These are phyloP conservation scores for Sitobion miscanthi DNA, from an alignment of 1,140 invertebrate genomes.

Conservation along the genomic window DNA sequence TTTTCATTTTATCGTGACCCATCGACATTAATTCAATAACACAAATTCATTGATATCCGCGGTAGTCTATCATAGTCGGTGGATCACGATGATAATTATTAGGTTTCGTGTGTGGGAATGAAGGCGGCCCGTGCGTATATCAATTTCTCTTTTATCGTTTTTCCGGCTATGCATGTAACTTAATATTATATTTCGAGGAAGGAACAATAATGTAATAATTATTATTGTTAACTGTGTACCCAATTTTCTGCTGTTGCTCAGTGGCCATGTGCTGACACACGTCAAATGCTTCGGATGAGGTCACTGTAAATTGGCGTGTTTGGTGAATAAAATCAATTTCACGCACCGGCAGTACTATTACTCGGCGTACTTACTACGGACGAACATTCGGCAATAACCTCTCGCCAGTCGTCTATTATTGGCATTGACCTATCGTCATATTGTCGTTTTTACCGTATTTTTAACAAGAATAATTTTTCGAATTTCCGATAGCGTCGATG, in stretches of 20 bases:
- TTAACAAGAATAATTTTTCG: neutral
- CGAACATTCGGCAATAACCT: neutral
- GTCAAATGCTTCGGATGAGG: neutral
- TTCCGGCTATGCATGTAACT: neutral
- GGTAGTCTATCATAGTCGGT: neutral
- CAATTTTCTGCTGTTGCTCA: neutral
- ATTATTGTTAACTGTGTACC: neutral
- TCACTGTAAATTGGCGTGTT: neutral
- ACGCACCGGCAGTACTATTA: neutral
- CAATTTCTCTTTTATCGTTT: constrained; percentile 22
- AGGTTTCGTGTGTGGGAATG: neutral
- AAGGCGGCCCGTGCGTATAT: neutral
- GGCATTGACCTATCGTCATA: neutral
- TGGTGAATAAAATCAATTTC: constrained; percentile 17
- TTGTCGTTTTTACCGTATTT: neutral
- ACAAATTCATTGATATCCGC: neutral
- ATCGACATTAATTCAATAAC: neutral
- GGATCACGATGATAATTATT: neutral
- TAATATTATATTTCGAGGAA: neutral
- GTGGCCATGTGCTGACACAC: neutral
- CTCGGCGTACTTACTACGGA: neutral
- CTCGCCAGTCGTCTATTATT: neutral
- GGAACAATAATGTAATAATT: neutral
- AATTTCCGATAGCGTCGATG: neutral
- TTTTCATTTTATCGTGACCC: neutral